These are phyloP conservation scores for Adelphocoris suturalis DNA, from an alignment of 2,888 invertebrate species.

Conservation along the genomic window DNA sequence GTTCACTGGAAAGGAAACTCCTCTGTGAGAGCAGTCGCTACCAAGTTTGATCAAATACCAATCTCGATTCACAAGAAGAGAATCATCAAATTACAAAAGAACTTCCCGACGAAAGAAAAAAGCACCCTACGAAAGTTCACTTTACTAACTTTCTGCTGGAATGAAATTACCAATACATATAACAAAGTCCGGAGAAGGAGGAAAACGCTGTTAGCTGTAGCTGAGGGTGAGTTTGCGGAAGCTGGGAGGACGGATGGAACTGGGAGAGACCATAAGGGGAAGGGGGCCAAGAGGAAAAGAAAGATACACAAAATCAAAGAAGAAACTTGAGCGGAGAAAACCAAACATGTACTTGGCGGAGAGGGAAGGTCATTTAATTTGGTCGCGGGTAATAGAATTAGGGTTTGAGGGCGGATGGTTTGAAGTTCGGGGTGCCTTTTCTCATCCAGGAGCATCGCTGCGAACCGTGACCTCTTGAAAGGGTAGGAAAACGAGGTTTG, in stretches of 20 bases:
- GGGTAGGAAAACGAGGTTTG: constrained; percentile 7
- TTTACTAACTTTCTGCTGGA: constrained; percentile 52
- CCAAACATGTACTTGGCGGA: constrained; percentile 51
- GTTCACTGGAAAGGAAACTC: not conserved
- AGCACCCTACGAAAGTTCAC: constrained; percentile 44
- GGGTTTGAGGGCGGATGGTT: not conserved
- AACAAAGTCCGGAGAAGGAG: constrained; percentile 54
- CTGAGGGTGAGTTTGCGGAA: not conserved
- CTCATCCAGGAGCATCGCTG: not conserved
- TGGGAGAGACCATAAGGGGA: not conserved
- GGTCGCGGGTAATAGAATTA: constrained; percentile 58
- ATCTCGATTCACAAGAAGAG: constrained; percentile 31
- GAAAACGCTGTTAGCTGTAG: constrained; percentile 57
- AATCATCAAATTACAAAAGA: constrained; percentile 48
- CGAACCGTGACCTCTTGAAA: not conserved
- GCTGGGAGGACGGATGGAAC: not conserved
- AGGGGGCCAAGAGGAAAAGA: not conserved
- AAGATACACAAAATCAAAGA: constrained; percentile 66
- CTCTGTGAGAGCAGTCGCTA: not conserved
- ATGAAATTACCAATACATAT: constrained; percentile 65
- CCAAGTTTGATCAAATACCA: constrained; percentile 33
- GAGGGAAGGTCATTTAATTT: constrained; percentile 56
- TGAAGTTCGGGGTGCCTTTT: not conserved
- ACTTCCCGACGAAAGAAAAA: constrained; percentile 21
- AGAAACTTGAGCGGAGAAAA: constrained; percentile 48